A percentile compares a stretch with the other conserved stretches of the same genome.
phyloP scores from a whole-genome alignment of 2,113 vertebrate genomes.

The Regulus satrapa region DNA sequence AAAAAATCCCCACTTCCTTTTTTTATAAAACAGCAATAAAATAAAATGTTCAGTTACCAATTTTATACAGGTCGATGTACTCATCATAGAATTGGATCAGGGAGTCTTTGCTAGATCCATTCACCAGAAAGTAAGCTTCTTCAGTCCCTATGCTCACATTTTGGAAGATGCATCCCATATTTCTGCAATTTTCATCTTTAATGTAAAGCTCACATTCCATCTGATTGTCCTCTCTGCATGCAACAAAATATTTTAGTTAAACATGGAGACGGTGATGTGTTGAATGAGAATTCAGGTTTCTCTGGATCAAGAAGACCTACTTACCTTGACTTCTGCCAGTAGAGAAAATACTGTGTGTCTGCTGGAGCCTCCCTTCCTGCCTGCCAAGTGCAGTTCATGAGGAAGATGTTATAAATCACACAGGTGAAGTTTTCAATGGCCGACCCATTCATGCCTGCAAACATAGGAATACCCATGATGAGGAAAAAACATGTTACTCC shows the following conservation, averaged over 20 bases:
- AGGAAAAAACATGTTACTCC: background rate
- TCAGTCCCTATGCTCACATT: background rate
- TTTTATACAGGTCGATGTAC: background rate
- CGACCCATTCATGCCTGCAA: conserved; percentile 9
- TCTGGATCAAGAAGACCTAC: background rate
- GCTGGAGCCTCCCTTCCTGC: conserved; percentile 34
- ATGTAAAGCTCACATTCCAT: conserved; percentile 51
- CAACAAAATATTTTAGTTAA: background rate
- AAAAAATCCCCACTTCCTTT: background rate
- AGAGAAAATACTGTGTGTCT: conserved; percentile 61
- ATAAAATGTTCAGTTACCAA: background rate
- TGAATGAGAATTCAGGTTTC: background rate
- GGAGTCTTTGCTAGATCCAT: background rate
- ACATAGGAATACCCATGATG: background rate
- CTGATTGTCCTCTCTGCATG: background rate
- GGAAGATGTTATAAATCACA: background rate
- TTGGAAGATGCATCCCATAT: conserved; percentile 33
- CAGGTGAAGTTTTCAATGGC: conserved; percentile 62
- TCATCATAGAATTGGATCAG: background rate
- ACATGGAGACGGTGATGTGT: background rate
- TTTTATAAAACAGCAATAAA: background rate
- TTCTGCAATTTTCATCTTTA: background rate
- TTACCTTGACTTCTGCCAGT: background rate
- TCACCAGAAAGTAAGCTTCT: conserved; percentile 29
- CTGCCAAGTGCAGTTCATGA: conserved; percentile 71